phyloP scores from a whole-genome alignment of 2,113 vertebrate genomes.

The Mandrillus leucophaeus region DNA sequence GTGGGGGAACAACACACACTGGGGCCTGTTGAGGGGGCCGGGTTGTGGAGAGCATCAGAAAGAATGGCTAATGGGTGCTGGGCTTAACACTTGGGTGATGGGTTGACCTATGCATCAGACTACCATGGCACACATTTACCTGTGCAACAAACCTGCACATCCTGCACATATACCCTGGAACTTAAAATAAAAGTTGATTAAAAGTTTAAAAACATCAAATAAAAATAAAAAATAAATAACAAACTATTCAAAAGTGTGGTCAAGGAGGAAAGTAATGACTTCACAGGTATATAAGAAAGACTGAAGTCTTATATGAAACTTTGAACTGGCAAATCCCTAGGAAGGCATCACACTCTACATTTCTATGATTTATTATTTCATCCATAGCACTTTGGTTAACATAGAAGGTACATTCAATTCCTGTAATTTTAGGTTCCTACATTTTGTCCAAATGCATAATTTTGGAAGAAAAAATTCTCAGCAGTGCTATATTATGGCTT shows the following conservation, averaged over 20 bases:
- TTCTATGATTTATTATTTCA: conserved; percentile 60
- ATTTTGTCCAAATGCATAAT: conserved; percentile 70
- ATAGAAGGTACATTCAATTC: conserved; percentile 57
- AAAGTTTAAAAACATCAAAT: no score
- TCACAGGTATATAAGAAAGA: not conserved
- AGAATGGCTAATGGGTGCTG: no score
- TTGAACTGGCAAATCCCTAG: conserved; percentile 16
- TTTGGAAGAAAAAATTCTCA: conserved; percentile 59
- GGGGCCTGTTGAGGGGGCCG: no score
- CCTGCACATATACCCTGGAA: no score
- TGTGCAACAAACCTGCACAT: no score
- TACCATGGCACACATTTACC: no score
- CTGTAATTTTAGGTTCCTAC: conserved; percentile 60
- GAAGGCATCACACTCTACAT: conserved; percentile 42
- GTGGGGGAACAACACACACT: no score
- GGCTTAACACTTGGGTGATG: no score
- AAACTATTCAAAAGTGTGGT: not conserved
- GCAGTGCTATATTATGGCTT: conserved; percentile 74
- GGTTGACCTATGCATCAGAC: no score
- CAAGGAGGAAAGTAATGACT: conserved; percentile 29
- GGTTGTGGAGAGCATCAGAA: no score
- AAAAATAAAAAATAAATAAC: no score
- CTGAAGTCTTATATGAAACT: not conserved
- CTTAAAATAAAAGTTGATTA: no score
- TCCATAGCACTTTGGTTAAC: conserved; percentile 54